Base-by-base conservation (phyloP, 2,888 invertebrate species). In the Drosophila anomalipes region DNA sequence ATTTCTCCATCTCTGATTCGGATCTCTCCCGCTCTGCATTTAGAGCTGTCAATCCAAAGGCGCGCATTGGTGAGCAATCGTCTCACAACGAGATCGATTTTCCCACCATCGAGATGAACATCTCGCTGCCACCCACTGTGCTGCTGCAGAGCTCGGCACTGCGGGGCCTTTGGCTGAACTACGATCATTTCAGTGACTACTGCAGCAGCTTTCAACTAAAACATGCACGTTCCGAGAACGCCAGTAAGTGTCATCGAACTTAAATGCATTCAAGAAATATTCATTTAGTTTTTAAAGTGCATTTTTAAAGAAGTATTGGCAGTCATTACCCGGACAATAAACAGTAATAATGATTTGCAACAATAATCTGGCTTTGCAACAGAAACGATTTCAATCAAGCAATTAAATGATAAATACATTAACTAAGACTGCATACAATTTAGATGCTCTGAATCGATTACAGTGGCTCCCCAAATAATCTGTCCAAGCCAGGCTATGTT, bases 151-250 rank as follows among this genome's bases (percentile, higher is more conserved):
- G 92, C 51, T 92, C 94, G 32, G 94, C 94, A 0, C 82, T 95
- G 32, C 91, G 95, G 30, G 94, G 93, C 1, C 91, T 95, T 74
- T 95, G 95, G 92, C 79, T 94, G 6, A 94, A 92, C 71, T 95
- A 94, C 80, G 95, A 95, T 81, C 95, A 95, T 82, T 92, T 94
- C 51, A 95, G 94, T 77, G 94, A 95, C 80, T 93, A 93, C 37
- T 94, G 94, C 75, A 82, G 81, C 22, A 93, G 92, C 70, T 93
- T 83, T 64, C 75, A 80, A 51, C 76, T 93, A 4, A 91, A 88
- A 19, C 88, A 83, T 61, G 77, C 87, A 4, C 82, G 85, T 30
- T 87, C 86, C 1, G 80, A 83, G 9, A 83, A 89, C 65, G 87
- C 91, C 35, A 92, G 93, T 93, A 72, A 69, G 81, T 61, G 28